Evolutionary conservation across 64 coral and sea anemone genomes (phyloP).

Genomic region (Exaiptasia diaphana): DNA sequence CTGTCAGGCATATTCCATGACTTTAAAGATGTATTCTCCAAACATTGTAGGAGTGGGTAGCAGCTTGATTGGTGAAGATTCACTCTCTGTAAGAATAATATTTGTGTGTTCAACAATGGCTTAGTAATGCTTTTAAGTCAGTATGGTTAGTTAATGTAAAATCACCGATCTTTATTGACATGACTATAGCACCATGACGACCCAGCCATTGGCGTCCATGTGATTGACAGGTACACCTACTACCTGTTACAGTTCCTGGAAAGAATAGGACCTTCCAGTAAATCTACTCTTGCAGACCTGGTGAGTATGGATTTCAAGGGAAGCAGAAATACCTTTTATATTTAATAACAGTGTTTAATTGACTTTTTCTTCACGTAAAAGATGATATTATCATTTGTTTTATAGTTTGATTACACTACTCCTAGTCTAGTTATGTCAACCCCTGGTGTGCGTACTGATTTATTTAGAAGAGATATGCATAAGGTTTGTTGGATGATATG

Average conservation of each 20-base stretch:
- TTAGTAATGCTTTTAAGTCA: too few relatives aligned
- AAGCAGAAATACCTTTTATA: too few relatives aligned
- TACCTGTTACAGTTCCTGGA: slow-evolving; percentile 95
- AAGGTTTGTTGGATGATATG: slow-evolving; percentile 69
- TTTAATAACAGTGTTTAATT: too few relatives aligned
- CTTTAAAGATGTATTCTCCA: slow-evolving; percentile 78
- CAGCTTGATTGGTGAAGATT: slow-evolving; percentile 92
- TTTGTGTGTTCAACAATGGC: too few relatives aligned
- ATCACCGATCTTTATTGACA: too few relatives aligned
- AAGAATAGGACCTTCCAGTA: slow-evolving; percentile 69
- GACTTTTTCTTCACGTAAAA: too few relatives aligned
- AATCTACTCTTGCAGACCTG: slow-evolving; percentile 77
- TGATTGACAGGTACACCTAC: slow-evolving; percentile 97
- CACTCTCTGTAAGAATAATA: slow-evolving; percentile 76
- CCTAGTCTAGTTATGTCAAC: slow-evolving; percentile 75
- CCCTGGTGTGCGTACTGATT: slow-evolving; percentile 75
- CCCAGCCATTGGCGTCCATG: slow-evolving; percentile 92
- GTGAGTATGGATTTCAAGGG: too few relatives aligned
- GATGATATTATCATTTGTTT: neutral
- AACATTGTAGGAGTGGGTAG: slow-evolving; percentile 94
- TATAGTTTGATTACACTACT: slow-evolving; percentile 76
- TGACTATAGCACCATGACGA: slow-evolving; percentile 91
- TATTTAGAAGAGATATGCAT: slow-evolving; percentile 64
- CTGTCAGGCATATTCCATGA: slow-evolving; percentile 91
- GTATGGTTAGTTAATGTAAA: too few relatives aligned